These are phyloP conservation scores for Gymnorhina tibicen DNA, from an alignment of 2,113 vertebrate genomes.

Conservation along the genomic window DNA sequence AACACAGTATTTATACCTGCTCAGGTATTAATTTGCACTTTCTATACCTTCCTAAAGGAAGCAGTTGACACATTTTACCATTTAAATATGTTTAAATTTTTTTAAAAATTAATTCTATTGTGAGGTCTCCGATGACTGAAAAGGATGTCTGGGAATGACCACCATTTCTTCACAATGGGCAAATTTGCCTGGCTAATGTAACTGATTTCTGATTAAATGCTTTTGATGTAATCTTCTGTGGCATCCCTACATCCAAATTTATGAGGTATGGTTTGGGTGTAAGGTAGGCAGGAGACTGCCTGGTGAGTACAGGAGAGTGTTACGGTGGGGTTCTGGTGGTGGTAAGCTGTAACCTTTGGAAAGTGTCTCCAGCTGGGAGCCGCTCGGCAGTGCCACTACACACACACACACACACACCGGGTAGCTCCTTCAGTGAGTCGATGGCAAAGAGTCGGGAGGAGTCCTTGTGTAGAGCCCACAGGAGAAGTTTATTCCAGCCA, in stretches of 20 bases:
- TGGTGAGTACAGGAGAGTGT: background rate
- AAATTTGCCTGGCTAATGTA: background rate
- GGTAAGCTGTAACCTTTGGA: no score
- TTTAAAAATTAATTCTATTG: background rate
- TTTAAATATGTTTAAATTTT: background rate
- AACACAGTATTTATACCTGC: background rate
- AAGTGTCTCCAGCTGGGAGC: no score
- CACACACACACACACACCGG: no score
- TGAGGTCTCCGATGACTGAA: background rate
- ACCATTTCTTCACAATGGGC: background rate
- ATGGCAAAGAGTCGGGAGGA: no score
- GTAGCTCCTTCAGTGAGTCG: no score
- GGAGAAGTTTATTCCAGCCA: no score
- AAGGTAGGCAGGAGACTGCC: background rate
- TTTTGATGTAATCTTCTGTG: background rate
- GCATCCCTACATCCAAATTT: background rate
- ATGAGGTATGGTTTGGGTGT: background rate
- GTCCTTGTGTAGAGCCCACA: no score
- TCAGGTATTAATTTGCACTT: background rate
- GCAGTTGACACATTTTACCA: background rate
- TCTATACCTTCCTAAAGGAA: background rate
- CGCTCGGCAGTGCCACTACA: no score
- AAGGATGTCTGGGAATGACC: background rate
- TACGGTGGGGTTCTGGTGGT: no score
- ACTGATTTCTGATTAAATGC: background rate